A percentile compares a stretch with the other conserved stretches of the same genome.
Conservation (phyloP, 2,113 vertebrate genomes). For the Megalops atlanticus region DNA sequence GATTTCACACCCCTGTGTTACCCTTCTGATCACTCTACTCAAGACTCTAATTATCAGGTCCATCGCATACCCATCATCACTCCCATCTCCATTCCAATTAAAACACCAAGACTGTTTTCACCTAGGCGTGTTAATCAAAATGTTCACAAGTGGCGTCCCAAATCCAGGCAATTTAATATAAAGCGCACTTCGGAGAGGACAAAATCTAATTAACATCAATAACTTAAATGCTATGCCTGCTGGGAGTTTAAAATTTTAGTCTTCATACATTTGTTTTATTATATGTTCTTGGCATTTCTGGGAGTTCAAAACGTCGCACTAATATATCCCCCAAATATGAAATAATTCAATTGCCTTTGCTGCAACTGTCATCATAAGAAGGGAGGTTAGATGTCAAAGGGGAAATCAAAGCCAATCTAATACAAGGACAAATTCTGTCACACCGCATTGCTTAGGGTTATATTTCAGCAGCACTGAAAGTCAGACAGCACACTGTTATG, state of each 20-base stretch:
- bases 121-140: constrained; percentile 49
- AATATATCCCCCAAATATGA: neutral
- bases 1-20: constrained; percentile 35
- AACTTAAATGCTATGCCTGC: constrained; percentile 28
- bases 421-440: neutral
- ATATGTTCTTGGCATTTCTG: neutral
- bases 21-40: constrained; percentile 47
- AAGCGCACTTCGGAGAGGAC: constrained; percentile 29
- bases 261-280: neutral
- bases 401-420: neutral
- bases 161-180: constrained; percentile 33
- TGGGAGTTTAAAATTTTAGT: neutral
- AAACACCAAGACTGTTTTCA: constrained; percentile 45
- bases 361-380: neutral
- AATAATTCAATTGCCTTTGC: neutral
- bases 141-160: constrained; percentile 34
- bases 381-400: neutral
- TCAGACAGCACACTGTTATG: neutral
- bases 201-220: constrained; percentile 39
- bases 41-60: constrained; percentile 52
- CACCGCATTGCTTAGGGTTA: neutral
- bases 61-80: constrained; percentile 38
- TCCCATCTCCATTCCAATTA: constrained; percentile 47
- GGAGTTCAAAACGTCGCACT: neutral
- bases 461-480: neutral